Conservation (phyloP, 1,140 invertebrate species). For the Pygmarrhopalites habei region DNA sequence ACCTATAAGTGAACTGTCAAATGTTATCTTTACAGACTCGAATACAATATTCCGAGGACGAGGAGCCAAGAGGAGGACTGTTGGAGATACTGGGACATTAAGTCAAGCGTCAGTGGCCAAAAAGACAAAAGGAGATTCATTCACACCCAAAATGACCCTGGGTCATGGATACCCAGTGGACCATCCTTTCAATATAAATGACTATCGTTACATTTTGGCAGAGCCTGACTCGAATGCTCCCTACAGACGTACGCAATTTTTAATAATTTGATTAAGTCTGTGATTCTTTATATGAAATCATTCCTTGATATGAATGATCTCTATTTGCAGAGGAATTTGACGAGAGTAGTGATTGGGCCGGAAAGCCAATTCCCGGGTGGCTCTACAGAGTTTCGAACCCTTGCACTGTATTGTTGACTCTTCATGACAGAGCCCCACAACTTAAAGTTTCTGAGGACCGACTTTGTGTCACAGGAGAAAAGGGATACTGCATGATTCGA, state of each 20-base stretch:
- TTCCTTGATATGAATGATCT: too few relatives aligned
- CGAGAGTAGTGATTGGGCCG: conserved; percentile 92
- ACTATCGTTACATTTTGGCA: conserved; percentile 91
- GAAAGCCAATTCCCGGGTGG: conserved; percentile 87
- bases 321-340: conserved; percentile 99
- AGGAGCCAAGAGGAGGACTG: conserved; percentile 52
- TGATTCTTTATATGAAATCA: too few relatives aligned
- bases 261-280: too few relatives aligned
- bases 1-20: too few relatives aligned
- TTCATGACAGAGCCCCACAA: conserved; percentile 93
- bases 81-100: conserved; percentile 54
- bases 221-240: conserved; percentile 97
- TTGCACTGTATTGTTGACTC: conserved; percentile 76
- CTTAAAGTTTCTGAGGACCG: conserved; percentile 88
- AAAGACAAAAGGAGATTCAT: conserved; percentile 52
- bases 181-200: conserved; percentile 97
- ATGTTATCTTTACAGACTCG: too few relatives aligned
- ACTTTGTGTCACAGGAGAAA: conserved; percentile 87
- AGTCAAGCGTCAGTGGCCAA: conserved; percentile 30
- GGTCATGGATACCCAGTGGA: conserved; percentile 92
- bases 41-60: conserved; percentile 23
- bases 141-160: conserved; percentile 65
- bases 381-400: conserved; percentile 66
- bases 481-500: conserved; percentile 93
- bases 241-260: too few relatives aligned